Evolutionary conservation across 2,888 invertebrate genomes (phyloP), one percentile per base, ranked within the genome.

Genomic region (Habroteleia sp.): DNA sequence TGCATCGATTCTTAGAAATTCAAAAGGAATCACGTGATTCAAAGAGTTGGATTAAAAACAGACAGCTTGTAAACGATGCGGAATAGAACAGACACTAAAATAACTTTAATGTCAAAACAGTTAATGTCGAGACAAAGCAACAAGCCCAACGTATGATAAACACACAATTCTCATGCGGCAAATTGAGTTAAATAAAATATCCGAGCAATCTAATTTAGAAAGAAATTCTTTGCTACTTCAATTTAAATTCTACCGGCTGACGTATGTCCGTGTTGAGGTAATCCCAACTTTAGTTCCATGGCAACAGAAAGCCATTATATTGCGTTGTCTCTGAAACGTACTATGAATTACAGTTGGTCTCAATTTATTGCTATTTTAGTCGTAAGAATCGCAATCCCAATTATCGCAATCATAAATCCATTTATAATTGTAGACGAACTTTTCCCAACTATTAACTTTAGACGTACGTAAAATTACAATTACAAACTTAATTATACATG

Each of bases 281-380:
- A 68, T 58, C 56, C 56, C 50, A 58, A 68, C 68, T 58, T 68
- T 58, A 50, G 48, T 50, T 68, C 58, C 68, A 50, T 23, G 50
- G 58, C 58, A 69, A 69, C 69, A 39, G 60, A 52, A 50, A 68
- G 42, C 52, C 60, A 60, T 69, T 60, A 69, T 69, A 60, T 60
- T 29, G 35, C 44, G 60, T 60, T 60, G 69, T 69, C 60, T 60
- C 60, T 50, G 41, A 58, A 60, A 39, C 50, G 50, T 60, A 56
- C 35, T 41, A 42, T 68, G 46, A 68, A 60, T 68, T 60, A 60
- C 58, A 48, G 50, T 20, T 39, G 4, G 27, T 6, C 27, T 13
- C 23, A 68, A 66, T 66, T 68, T 68, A 60, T 60, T 42, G 37
- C 54, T 4, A 62, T 39, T 54, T 41, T 14, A 25, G 27, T 29